phyloP scores from a whole-genome alignment of 2,113 vertebrate genomes.

The Pseudonaja textilis region DNA sequence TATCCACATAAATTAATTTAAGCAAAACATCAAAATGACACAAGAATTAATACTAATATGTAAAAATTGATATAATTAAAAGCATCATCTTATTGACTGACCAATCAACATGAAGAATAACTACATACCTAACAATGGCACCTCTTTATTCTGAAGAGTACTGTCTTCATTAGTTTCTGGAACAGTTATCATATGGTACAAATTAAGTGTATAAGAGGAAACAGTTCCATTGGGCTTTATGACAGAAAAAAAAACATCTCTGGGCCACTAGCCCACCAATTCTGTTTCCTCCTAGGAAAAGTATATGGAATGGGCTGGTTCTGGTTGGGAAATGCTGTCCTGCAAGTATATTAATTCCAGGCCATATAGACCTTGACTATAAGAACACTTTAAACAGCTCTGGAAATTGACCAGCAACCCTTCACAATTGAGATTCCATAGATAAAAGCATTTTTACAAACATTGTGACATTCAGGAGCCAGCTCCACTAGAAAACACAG shows the following conservation, averaged over 20 bases:
- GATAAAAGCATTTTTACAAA: not conserved
- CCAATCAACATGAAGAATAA: not conserved
- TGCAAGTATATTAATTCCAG: not conserved
- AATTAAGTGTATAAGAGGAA: not conserved
- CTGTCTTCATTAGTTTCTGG: not conserved
- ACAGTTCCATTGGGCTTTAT: not conserved
- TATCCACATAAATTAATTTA: not conserved
- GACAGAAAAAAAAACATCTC: not conserved
- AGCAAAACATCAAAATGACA: not conserved
- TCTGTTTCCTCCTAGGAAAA: not conserved
- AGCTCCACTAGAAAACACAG: not conserved
- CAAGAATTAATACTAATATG: not conserved
- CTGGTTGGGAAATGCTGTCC: not conserved
- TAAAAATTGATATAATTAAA: not conserved
- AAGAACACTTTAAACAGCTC: not conserved
- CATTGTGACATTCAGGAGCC: not conserved
- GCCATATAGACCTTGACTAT: not conserved
- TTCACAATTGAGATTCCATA: not conserved
- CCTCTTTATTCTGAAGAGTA: not conserved
- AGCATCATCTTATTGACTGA: not conserved
- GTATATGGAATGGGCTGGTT: not conserved
- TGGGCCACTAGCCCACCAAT: not conserved
- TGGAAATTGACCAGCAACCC: not conserved
- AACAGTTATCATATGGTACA: not conserved
- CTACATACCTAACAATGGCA: not conserved